phyloP scores from a whole-genome alignment of 2,797 vertebrate genomes.

The Morelia viridis region DNA sequence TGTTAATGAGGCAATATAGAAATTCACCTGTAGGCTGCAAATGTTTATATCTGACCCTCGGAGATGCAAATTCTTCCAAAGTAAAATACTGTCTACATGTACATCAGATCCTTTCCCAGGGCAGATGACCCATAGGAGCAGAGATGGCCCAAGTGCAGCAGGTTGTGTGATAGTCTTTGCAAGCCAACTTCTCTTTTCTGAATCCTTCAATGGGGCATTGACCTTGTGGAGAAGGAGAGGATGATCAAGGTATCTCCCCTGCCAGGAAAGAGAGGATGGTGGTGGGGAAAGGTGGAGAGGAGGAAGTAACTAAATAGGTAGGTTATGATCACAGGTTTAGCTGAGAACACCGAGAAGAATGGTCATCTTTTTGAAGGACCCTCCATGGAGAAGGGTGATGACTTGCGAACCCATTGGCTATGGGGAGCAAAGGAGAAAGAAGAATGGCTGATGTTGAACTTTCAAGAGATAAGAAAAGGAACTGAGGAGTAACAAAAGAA shows the following conservation, averaged over 20 bases:
- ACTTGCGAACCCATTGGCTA: neutral
- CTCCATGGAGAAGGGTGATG: neutral
- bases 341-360: neutral
- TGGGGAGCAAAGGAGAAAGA: neutral
- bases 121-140: neutral
- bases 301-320: neutral
- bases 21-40: constrained; percentile 32
- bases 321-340: neutral
- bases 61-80: neutral
- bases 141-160: neutral
- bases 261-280: neutral
- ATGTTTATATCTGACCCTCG: neutral
- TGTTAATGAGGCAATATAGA: neutral
- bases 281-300: neutral
- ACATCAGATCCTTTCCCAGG: neutral
- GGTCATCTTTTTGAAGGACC: neutral
- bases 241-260: neutral
- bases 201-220: neutral
- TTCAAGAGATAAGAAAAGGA: neutral
- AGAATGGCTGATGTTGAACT: neutral
- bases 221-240: neutral
- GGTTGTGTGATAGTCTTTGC: neutral
- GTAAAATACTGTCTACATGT: neutral
- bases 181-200: too few relatives aligned
- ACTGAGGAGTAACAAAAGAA: neutral